These are phyloP conservation scores for Sigmodon hispidus DNA, from an alignment of 2,113 vertebrate species.

Conservation along the genomic window DNA sequence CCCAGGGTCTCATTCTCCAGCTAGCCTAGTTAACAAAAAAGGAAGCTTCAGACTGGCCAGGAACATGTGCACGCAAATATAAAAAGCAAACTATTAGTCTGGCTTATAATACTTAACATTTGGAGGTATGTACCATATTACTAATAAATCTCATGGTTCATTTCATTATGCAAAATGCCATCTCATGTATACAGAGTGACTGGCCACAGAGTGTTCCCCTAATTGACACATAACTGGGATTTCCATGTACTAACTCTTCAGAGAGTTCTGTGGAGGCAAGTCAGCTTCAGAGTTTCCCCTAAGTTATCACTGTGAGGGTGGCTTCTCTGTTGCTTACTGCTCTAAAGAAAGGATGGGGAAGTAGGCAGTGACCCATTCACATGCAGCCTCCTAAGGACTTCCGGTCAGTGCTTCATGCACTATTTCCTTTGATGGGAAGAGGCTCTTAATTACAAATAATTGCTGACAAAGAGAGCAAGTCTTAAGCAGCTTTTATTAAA, in stretches of 20 bases:
- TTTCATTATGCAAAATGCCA: slow-evolving; percentile 82
- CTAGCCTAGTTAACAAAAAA: background rate
- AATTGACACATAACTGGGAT: slow-evolving; percentile 79
- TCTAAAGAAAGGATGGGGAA: slow-evolving; percentile 71
- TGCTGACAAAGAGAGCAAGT: slow-evolving; percentile 9
- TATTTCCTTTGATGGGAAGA: slow-evolving; percentile 66
- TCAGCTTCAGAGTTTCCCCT: slow-evolving; percentile 59
- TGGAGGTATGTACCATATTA: slow-evolving; percentile 50
- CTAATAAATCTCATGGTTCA: slow-evolving; percentile 79
- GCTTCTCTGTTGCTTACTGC: slow-evolving; percentile 74
- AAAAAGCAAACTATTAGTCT: background rate
- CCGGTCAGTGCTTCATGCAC: slow-evolving; percentile 68
- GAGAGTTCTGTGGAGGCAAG: slow-evolving; percentile 79
- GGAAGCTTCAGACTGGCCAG: background rate
- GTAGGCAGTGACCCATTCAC: slow-evolving; percentile 53
- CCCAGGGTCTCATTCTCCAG: background rate
- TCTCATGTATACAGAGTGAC: slow-evolving; percentile 84
- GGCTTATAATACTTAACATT: background rate
- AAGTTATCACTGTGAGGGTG: slow-evolving; percentile 78
- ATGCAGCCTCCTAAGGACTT: slow-evolving; percentile 66
- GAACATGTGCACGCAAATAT: background rate
- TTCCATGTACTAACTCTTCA: slow-evolving; percentile 77
- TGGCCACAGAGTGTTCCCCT: slow-evolving; percentile 81
- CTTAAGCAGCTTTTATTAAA: background rate
- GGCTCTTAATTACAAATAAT: slow-evolving; percentile 15